phyloP scores from a whole-genome alignment of 1,140 invertebrate species.

The Aphidius ervi region DNA sequence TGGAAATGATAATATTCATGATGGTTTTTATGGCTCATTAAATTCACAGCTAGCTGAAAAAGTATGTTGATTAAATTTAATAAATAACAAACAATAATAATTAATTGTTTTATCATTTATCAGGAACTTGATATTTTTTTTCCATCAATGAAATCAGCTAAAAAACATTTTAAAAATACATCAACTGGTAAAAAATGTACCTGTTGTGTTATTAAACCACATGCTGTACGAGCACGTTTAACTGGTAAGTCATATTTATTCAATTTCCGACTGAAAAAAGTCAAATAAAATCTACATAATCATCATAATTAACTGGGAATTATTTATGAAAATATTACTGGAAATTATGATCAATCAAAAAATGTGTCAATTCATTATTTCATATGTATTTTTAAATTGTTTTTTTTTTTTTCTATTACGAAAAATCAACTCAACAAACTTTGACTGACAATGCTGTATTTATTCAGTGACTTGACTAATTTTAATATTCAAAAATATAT shows the following conservation, averaged over 20 bases:
- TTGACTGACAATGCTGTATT: no score
- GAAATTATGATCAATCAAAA: no score
- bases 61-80: constrained; percentile 20
- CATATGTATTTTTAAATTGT: no score
- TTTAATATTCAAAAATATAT: constrained; percentile 11
- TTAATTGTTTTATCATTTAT: constrained; percentile 27
- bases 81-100: background rate
- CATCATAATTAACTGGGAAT: no score
- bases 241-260: constrained; percentile 37
- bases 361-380: no score
- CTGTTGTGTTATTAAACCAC: constrained; percentile 89
- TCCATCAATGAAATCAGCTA: constrained; percentile 47
- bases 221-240: constrained; percentile 69
- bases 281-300: constrained; percentile 15
- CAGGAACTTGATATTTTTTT: constrained; percentile 70
- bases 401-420: no score
- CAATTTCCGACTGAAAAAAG: constrained; percentile 38
- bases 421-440: no score
- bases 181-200: constrained; percentile 67
- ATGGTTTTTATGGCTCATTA: constrained; percentile 70
- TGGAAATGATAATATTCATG: constrained; percentile 66
- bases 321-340: no score
- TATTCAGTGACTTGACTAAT: background rate
- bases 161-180: constrained; percentile 52
- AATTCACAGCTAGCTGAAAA: constrained; percentile 54